Conservation (phyloP, 2,888 invertebrate species). For the Osmoderma eremita region DNA sequence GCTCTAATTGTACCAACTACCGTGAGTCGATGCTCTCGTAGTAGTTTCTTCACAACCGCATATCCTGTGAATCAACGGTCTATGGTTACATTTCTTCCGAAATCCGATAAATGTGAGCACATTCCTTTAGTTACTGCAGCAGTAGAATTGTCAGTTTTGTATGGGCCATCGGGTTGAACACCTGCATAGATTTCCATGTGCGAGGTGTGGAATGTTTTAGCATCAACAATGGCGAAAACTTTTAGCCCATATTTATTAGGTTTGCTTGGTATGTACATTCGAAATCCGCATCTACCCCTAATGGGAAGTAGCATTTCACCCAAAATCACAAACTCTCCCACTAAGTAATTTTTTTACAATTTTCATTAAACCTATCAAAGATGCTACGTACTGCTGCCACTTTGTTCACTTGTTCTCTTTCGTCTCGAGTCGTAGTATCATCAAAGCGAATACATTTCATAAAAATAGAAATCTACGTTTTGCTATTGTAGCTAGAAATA, state of each 20-base stretch:
- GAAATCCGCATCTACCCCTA: no score
- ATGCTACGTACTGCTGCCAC: constrained; percentile 41
- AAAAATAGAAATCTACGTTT: constrained; percentile 4
- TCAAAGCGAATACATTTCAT: neutral
- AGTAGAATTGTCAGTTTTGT: constrained; percentile 5
- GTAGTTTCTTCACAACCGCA: neutral
- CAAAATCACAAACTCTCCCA: no score
- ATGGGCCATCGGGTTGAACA: constrained; percentile 1
- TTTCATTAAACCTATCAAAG: constrained; percentile 39
- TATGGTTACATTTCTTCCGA: neutral
- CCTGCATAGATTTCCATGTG: neutral
- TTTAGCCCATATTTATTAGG: constrained; percentile 1
- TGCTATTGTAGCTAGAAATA: neutral
- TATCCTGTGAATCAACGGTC: neutral
- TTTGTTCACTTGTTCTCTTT: constrained; percentile 34
- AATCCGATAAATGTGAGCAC: neutral
- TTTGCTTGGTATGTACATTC: constrained; percentile 2
- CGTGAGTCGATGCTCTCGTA: neutral
- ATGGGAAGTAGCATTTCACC: no score
- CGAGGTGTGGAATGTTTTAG: neutral
- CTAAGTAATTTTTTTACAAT: constrained; percentile 44
- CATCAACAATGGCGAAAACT: neutral
- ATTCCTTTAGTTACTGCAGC: neutral
- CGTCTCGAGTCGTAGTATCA: neutral
- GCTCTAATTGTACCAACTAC: constrained; percentile 1